phyloP scores from a whole-genome alignment of 2,888 invertebrate species.

The Ormyrus labotus region DNA sequence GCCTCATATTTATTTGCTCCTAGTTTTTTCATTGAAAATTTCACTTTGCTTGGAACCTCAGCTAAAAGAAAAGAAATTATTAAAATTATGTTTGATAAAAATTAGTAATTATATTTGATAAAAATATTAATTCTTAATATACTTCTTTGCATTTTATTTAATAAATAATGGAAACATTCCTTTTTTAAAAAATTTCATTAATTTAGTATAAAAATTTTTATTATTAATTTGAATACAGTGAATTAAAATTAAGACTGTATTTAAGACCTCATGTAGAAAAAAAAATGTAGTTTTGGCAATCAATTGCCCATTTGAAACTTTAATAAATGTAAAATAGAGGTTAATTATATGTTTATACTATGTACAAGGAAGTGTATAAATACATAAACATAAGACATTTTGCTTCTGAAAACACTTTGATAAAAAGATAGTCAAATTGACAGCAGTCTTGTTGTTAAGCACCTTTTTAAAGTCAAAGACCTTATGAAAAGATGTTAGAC shows the following conservation, averaged over 20 bases:
- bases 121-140: too few relatives aligned
- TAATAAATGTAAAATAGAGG: slow-evolving; percentile 18
- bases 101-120: too few relatives aligned
- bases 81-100: too few relatives aligned
- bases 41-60: slow-evolving; percentile 19
- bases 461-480: slow-evolving; percentile 27
- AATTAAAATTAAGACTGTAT: background rate
- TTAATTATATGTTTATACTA: slow-evolving; percentile 42
- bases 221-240: background rate
- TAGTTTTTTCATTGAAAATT: slow-evolving; percentile 48
- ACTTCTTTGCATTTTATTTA: too few relatives aligned
- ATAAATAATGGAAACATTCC: too few relatives aligned
- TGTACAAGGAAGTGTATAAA: slow-evolving; percentile 16
- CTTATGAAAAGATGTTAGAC: slow-evolving; percentile 8
- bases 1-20: slow-evolving; percentile 74
- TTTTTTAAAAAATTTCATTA: too few relatives aligned
- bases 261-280: background rate
- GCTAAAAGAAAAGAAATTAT: slow-evolving; percentile 38
- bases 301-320: slow-evolving; percentile 1
- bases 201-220: background rate
- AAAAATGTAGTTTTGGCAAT: too few relatives aligned
- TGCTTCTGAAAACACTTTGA: background rate
- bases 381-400: slow-evolving; percentile 31
- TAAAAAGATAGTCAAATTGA: slow-evolving; percentile 17
- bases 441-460: background rate